Conservation (phyloP, 2,888 invertebrate genomes). For the Formica aserva region DNA sequence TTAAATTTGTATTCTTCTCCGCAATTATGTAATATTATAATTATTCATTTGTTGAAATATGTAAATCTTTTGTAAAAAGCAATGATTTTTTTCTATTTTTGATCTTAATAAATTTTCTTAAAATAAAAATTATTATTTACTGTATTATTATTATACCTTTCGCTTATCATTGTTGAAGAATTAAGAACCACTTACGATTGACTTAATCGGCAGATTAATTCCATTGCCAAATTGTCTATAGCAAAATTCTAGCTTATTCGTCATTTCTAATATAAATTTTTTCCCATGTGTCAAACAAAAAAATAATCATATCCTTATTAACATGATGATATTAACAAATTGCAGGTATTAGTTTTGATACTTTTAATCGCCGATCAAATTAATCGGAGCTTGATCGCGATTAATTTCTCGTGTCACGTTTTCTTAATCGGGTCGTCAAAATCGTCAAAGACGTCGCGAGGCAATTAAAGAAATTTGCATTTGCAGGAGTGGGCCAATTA, state of each 20-base stretch:
- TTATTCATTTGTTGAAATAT: background rate
- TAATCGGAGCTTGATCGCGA: background rate
- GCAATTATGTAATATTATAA: background rate
- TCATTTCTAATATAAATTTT: too few species aligned
- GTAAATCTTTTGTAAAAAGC: background rate
- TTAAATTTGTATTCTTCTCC: conserved; percentile 1
- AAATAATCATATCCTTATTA: too few species aligned
- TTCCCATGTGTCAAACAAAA: too few species aligned
- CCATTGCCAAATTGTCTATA: too few species aligned
- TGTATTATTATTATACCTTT: background rate
- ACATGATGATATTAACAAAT: too few species aligned
- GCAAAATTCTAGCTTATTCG: too few species aligned
- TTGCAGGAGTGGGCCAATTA: background rate
- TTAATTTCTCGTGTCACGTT: background rate
- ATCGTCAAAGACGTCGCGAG: background rate
- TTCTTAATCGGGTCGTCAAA: conserved; percentile 6
- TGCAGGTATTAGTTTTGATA: too few species aligned
- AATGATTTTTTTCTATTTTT: background rate
- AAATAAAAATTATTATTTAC: too few species aligned
- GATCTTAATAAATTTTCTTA: too few species aligned
- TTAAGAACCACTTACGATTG: too few species aligned
- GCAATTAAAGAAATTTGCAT: conserved; percentile 21
- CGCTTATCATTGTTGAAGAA: background rate
- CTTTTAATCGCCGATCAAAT: too few species aligned
- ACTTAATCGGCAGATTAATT: too few species aligned